A percentile compares a stretch with the other conserved stretches of the same genome.
These are phyloP conservation scores for Vanessa atalanta DNA, from an alignment of 1,140 invertebrate species.

Conservation along the genomic window DNA sequence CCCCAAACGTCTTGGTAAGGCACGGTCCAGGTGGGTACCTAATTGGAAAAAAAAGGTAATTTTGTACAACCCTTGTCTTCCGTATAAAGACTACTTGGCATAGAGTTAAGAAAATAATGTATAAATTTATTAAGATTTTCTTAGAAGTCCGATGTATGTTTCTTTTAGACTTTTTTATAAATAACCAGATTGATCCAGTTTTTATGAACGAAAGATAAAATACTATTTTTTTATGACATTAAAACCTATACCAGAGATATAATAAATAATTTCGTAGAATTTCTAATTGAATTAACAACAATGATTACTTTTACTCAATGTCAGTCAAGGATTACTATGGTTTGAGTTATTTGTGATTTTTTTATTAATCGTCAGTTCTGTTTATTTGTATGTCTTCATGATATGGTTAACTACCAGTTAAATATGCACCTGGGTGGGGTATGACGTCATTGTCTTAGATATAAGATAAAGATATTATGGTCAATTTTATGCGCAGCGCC, in stretches of 20 bases:
- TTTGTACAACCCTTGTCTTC: conserved; percentile 50
- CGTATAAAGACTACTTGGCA: conserved; percentile 40
- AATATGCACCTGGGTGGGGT: conserved; percentile 53
- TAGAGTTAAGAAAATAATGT: conserved; percentile 41
- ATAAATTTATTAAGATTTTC: not conserved
- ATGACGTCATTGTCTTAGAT: conserved; percentile 60
- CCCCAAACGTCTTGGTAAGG: conserved; percentile 47
- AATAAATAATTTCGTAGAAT: no score
- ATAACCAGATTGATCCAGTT: no score
- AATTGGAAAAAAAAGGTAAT: conserved; percentile 66
- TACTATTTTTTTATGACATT: no score
- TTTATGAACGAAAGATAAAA: no score
- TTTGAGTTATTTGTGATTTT: not conserved
- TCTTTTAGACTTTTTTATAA: not conserved
- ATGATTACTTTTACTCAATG: no score
- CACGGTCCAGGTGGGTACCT: conserved; percentile 53
- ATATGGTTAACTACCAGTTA: conserved; percentile 55
- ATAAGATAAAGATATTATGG: conserved; percentile 47
- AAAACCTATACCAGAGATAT: no score
- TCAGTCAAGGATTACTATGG: no score
- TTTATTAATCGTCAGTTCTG: conserved; percentile 27
- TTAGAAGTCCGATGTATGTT: not conserved
- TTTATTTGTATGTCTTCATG: conserved; percentile 38
- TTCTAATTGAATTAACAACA: no score
- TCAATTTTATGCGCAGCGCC: conserved; percentile 24